Percentiles rank a stretch among this genome's conserved stretches.
Conservation (phyloP, 2,888 invertebrate genomes). For the Diarsia mendica region DNA sequence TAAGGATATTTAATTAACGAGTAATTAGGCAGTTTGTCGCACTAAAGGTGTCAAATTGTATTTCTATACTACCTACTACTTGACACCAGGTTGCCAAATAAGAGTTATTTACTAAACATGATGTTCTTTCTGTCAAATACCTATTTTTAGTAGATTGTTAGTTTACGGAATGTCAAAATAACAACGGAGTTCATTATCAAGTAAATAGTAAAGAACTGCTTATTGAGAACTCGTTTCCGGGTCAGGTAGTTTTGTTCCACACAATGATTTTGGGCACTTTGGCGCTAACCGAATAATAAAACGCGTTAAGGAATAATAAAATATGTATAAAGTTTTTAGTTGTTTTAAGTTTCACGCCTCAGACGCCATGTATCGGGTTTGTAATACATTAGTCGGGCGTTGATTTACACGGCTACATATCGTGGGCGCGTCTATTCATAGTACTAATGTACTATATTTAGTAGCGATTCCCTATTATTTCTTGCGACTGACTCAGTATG, state of each 20-base stretch:
- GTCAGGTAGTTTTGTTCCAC: conserved; percentile 76
- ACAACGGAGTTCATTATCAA: conserved; percentile 67
- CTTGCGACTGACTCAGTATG: conserved; percentile 83
- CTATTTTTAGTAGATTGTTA: conserved; percentile 4
- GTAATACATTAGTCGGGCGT: conserved; percentile 88
- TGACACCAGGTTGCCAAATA: not conserved
- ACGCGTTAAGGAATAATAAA: conserved; percentile 69
- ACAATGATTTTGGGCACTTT: conserved; percentile 71
- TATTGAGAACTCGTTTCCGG: conserved; percentile 76
- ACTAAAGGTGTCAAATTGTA: not conserved
- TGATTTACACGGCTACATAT: conserved; percentile 87
- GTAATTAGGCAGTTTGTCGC: not conserved
- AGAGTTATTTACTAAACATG: not conserved
- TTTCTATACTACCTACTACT: not conserved
- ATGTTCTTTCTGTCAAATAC: conserved; percentile 17
- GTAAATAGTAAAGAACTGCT: conserved; percentile 67
- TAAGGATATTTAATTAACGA: conserved; percentile 2
- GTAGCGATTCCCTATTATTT: conserved; percentile 88
- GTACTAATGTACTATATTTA: conserved; percentile 89
- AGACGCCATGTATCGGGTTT: conserved; percentile 81
- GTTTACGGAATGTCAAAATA: conserved; percentile 34
- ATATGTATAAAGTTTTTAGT: conserved; percentile 66
- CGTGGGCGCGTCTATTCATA: conserved; percentile 89
- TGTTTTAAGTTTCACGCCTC: conserved; percentile 75
- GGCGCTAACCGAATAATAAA: conserved; percentile 64